These are phyloP conservation scores for Chondrosia reniformis DNA, from an alignment of 37 sponge, comb jelly and placozoan genomes.

Conservation along the genomic window DNA sequence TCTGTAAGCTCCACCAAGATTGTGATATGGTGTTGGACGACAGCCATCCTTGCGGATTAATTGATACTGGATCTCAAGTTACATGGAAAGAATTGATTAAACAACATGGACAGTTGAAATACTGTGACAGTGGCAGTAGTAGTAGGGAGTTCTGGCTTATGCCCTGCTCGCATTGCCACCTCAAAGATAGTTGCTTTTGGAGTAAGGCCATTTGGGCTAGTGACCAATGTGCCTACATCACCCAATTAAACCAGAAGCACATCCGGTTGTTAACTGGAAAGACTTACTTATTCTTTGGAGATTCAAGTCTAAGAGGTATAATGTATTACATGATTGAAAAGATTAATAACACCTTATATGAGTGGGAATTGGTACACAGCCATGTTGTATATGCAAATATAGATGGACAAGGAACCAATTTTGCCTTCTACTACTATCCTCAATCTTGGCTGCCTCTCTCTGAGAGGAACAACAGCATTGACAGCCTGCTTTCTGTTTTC, in stretches of 20 bases:
- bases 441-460: conserved; percentile 25
- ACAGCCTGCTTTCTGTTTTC: not conserved
- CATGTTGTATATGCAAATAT: not conserved
- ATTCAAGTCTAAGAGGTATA: conserved; percentile 28
- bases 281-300: conserved; percentile 25
- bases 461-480: not conserved
- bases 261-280: conserved; percentile 6
- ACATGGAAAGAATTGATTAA: not conserved
- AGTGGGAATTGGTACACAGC: conserved; percentile 15
- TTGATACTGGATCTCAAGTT: not conserved
- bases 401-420: not conserved
- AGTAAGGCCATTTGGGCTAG: conserved; percentile 10
- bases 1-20: conserved; percentile 23
- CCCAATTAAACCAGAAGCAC: not conserved
- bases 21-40: not conserved
- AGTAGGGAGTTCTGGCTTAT: conserved; percentile 16
- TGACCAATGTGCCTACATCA: not conserved
- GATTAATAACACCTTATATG: conserved; percentile 20
- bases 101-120: not conserved
- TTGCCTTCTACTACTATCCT: conserved; percentile 24
- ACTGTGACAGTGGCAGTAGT: not conserved
- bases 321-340: conserved; percentile 41
- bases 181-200: conserved; percentile 16
- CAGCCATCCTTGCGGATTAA: not conserved
- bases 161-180: conserved; percentile 13